A percentile compares a stretch with the other conserved stretches of the same genome.
These are phyloP conservation scores for Lycaon pictus DNA, from an alignment of 2,113 vertebrate species.

Conservation along the genomic window DNA sequence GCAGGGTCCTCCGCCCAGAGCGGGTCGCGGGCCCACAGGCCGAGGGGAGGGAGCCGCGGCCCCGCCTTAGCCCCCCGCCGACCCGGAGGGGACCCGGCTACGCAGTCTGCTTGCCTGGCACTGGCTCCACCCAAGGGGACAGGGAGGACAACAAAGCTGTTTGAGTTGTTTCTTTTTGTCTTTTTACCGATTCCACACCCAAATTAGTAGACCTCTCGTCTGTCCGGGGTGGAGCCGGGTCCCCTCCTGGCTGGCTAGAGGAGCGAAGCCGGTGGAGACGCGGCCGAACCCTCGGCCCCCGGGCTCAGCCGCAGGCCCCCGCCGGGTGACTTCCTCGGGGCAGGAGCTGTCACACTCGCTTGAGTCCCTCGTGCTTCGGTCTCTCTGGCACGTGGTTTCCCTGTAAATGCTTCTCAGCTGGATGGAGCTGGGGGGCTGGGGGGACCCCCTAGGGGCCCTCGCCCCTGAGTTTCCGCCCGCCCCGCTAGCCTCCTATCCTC, in stretches of 20 bases:
- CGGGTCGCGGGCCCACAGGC: no score
- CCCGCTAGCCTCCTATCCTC: neutral
- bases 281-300: no score
- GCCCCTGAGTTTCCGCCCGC: neutral
- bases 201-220: neutral
- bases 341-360: neutral
- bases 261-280: neutral
- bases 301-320: no score
- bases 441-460: neutral
- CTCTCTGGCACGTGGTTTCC: neutral
- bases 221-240: neutral
- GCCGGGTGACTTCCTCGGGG: neutral
- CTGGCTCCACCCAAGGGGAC: neutral
- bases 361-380: neutral
- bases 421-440: neutral
- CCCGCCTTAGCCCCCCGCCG: no score
- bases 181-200: neutral
- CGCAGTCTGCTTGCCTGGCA: neutral
- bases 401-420: neutral
- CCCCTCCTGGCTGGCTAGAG: no score
- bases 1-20: no score
- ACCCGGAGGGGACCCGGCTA: neutral
- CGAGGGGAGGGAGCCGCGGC: no score
- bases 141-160: neutral
- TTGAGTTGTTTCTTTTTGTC: neutral